Base-by-base conservation (phyloP, 2,888 invertebrate species). In the Hypselothyrea guttata region DNA sequence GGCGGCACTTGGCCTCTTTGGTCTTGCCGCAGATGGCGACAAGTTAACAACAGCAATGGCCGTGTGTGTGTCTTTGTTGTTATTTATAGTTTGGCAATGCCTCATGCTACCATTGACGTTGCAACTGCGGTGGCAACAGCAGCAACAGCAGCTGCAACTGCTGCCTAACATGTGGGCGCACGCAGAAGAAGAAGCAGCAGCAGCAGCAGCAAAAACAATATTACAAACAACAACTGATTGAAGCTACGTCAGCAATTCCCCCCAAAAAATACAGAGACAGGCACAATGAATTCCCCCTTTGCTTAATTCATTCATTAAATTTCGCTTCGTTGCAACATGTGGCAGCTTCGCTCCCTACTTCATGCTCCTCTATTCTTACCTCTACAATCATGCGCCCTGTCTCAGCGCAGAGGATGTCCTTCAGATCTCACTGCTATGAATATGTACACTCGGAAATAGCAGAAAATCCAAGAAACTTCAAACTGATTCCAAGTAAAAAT, bases 271-370 rank as follows among this genome's bases (percentile, higher is more conserved):
- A n/a, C 18, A 44, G 15, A 16, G 49, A 57, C 22, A 34, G 45
- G 34, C 37, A 41, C 45, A 47, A 51, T 41, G 51, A 51, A 46
- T 49, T 42, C 31, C 33, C 34, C 40, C 34, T 11, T n/a, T 38
- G 46, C 41, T 51, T 47, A 53, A 58, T 66, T 58, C 67, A 61
- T 67, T 67, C 62, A 74, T 71, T 74, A 71, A 61, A 63, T 57
- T 22, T 56, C 55, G 66, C 69, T 66, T 71, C 69, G 56, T 69
- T 73, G 69, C 54, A 53, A 54, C 59, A 62, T 64, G 67, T 48
- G 60, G 56, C 56, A 55, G 13, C 18, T 7, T 31, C 38, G 30
- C 15, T 22, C 33, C 45, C 37, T 44, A 18, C 44, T 41, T 13
- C 33, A 2, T 13, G n/a, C n/a, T n/a, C n/a, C n/a, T n/a, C n/a